A percentile compares a stretch with the other conserved stretches of the same genome.
Conservation (phyloP, 2,888 invertebrate genomes). For the Eupithecia abbreviata region DNA sequence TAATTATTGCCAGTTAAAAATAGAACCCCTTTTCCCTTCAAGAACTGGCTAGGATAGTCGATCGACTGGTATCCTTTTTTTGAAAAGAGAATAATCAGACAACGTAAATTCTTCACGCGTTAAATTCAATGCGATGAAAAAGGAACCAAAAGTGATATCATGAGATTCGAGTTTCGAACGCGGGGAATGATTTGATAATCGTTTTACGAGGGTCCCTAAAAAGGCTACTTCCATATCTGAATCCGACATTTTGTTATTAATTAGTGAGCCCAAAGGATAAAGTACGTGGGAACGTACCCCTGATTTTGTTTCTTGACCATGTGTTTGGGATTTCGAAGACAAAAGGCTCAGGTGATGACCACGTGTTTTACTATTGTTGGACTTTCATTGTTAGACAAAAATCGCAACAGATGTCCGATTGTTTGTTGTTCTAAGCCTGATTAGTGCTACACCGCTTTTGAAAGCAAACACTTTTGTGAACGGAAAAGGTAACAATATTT, state of each 20-base stretch:
- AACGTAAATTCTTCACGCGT: slow-evolving; percentile 53
- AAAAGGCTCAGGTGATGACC: slow-evolving; percentile 72
- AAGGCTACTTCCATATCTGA: slow-evolving; percentile 76
- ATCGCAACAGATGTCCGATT: slow-evolving; percentile 70
- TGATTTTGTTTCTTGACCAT: slow-evolving; percentile 61
- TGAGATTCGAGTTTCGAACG: slow-evolving; percentile 57
- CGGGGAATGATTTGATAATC: slow-evolving; percentile 77
- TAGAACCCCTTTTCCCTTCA: neutral
- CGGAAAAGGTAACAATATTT: slow-evolving; percentile 45
- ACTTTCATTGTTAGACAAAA: slow-evolving; percentile 47
- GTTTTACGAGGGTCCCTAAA: slow-evolving; percentile 78
- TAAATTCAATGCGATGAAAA: slow-evolving; percentile 71
- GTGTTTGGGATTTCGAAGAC: slow-evolving; percentile 69
- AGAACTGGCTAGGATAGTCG: slow-evolving; percentile 11
- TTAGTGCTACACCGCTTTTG: slow-evolving; percentile 49
- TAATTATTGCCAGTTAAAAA: slow-evolving; percentile 45
- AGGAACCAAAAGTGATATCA: slow-evolving; percentile 67
- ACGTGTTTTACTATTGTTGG: slow-evolving; percentile 71
- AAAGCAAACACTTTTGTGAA: slow-evolving; percentile 50
- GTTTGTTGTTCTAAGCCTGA: slow-evolving; percentile 57
- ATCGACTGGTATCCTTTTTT: slow-evolving; percentile 5
- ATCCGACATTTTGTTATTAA: slow-evolving; percentile 75
- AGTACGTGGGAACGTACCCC: slow-evolving; percentile 77
- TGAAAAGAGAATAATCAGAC: slow-evolving; percentile 18
- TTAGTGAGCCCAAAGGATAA: slow-evolving; percentile 68